These are phyloP conservation scores for Oncorhynchus keta DNA, from an alignment of 2,113 vertebrate species.

Conservation along the genomic window DNA sequence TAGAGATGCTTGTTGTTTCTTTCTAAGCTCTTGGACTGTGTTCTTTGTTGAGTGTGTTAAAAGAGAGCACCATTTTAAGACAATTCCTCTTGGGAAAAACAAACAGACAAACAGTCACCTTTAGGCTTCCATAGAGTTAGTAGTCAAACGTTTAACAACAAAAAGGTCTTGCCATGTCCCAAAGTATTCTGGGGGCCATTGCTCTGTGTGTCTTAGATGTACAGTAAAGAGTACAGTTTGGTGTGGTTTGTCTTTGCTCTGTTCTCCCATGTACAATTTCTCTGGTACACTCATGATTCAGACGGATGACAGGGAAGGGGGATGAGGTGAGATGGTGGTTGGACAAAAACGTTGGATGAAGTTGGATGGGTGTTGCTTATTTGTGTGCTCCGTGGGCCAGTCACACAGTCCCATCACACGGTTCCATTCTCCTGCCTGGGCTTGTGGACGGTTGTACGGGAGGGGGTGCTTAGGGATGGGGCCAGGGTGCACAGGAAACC, in stretches of 20 bases:
- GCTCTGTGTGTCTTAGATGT: constrained; percentile 35
- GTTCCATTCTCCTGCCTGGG: constrained; percentile 90
- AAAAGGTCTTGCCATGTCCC: constrained; percentile 38
- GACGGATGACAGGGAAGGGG: constrained; percentile 36
- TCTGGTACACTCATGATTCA: constrained; percentile 65
- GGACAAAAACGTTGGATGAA: constrained; percentile 21
- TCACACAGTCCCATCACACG: constrained; percentile 75
- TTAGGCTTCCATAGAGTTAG: constrained; percentile 47
- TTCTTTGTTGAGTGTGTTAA: constrained; percentile 24
- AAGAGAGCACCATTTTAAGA: constrained; percentile 78
- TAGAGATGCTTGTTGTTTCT: constrained; percentile 19
- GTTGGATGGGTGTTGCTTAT: not conserved
- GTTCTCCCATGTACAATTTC: constrained; percentile 44
- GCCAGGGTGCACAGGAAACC: constrained; percentile 93
- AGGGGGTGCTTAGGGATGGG: constrained; percentile 83
- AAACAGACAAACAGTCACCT: constrained; percentile 50
- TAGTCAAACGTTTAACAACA: constrained; percentile 44
- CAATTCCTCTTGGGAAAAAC: constrained; percentile 62
- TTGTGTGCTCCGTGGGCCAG: constrained; percentile 50
- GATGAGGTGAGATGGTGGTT: constrained; percentile 49
- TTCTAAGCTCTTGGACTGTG: constrained; percentile 35
- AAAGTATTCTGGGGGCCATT: constrained; percentile 2
- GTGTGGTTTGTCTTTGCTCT: constrained; percentile 42
- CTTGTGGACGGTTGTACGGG: constrained; percentile 83
- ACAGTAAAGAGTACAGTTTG: not conserved